phyloP scores from a whole-genome alignment of 2,888 invertebrate species.

The Thereva nobilitata region DNA sequence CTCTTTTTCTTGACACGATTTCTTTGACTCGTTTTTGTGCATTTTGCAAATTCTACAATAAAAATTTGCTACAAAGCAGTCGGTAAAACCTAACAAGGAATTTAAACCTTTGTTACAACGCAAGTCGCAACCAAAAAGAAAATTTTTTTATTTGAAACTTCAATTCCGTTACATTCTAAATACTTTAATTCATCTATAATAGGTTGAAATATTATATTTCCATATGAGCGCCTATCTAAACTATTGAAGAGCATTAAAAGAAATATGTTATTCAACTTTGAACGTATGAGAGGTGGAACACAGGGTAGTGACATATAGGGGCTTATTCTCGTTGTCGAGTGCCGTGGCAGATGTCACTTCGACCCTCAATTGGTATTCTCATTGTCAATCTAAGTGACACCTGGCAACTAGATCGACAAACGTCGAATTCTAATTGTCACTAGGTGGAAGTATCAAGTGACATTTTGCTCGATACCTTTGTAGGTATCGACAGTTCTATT shows the following conservation, averaged over 20 bases:
- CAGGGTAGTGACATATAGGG: conserved; percentile 36
- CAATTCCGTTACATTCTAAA: conserved; percentile 7
- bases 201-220: conserved; percentile 30
- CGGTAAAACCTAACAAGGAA: neutral
- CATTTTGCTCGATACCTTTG: too few relatives aligned
- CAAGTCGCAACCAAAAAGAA: conserved; percentile 11
- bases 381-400: too few relatives aligned
- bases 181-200: conserved; percentile 16
- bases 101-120: too few relatives aligned
- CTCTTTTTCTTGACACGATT: conserved; percentile 14
- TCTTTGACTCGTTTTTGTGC: conserved; percentile 8
- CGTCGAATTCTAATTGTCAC: too few relatives aligned
- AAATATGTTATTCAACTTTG: conserved; percentile 35
- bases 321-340: too few relatives aligned
- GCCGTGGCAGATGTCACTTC: too few relatives aligned
- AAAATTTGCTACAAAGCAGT: neutral
- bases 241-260: conserved; percentile 35
- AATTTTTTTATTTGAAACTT: conserved; percentile 3
- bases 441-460: too few relatives aligned
- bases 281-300: conserved; percentile 33
- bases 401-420: too few relatives aligned
- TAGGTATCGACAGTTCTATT: too few relatives aligned
- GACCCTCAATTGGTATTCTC: too few relatives aligned
- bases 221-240: conserved; percentile 33
- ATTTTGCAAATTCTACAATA: neutral